Base-by-base conservation (phyloP, 2,888 invertebrate species). In the Morpho achilles region DNA sequence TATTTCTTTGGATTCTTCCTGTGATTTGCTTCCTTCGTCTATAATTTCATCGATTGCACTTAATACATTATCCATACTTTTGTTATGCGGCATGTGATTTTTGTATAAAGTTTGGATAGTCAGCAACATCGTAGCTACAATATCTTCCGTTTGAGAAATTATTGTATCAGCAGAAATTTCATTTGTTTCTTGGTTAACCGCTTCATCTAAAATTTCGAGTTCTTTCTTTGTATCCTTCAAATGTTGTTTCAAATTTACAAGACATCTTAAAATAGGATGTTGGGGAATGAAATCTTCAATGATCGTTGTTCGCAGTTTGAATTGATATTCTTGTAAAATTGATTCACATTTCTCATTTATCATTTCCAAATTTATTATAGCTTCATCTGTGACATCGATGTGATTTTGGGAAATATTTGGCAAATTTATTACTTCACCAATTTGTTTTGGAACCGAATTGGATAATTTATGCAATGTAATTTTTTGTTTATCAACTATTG, bases 1-100 rank as follows among this genome's bases (percentile, higher is more conserved):
- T 46, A 91, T 82, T 51, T 92, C 91, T 46, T 91, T 91, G 2
- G 91, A 81, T 61, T 85, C 84, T 49, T 87, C 84, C 23, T 79
- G 79, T 41, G 82, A 76, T 40, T 72, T 68, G 3, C 75, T 76
- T 16, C 76, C 75, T 45, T 76, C 79, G 8, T 84, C 79, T 61
- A 85, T 82, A 7, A 85, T 77, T 68, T 84, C 83, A 56, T 84
- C 82, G 42, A 85, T 84, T 32, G 84, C 84, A 49, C 77, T 75
- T 7, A 85, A 67, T 7, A 88, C 76, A 51, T 72, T 80, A 47
- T 79, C 78, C 40, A 65, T 68, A 45, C 64, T 73, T 59, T 66
- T 69, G 7, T 80, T 71, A 39, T 66, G 53, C 2, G 81, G 79
- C 43, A 86, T 71, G 76, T 90, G 87, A 69, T 83, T 87, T 61